phyloP scores from a whole-genome alignment of 2,113 vertebrate genomes.

The Macaca nemestrina region DNA sequence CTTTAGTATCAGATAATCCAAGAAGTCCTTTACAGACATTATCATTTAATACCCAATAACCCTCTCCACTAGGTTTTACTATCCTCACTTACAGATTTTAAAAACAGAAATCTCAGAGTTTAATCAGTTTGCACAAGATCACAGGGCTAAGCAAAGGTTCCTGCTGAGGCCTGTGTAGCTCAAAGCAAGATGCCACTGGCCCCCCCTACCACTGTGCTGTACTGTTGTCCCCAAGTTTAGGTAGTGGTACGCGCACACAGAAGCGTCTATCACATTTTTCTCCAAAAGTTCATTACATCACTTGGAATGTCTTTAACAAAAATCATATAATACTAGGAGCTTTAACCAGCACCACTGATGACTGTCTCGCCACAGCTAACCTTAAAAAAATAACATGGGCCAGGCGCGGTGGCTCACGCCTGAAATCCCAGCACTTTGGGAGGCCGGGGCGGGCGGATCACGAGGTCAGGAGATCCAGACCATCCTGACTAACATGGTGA shows the following conservation, averaged over 20 bases:
- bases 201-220: neutral
- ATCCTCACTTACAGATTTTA: neutral
- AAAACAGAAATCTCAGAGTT: neutral
- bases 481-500: no score
- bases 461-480: no score
- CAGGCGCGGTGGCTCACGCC: no score
- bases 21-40: neutral
- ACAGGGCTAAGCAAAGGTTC: neutral
- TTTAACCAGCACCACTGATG: slow-evolving; percentile 12
- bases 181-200: neutral
- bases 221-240: neutral
- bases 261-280: neutral
- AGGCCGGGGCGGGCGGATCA: no score
- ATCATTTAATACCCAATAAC: neutral
- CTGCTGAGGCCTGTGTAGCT: neutral
- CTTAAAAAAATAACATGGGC: neutral
- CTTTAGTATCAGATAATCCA: neutral
- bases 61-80: neutral
- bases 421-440: no score
- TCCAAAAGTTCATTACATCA: slow-evolving; percentile 10
- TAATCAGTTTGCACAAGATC: neutral
- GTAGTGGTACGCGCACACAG: neutral
- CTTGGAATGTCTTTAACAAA: slow-evolving; percentile 22
- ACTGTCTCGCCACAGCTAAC: neutral
- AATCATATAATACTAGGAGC: neutral